Evolutionary conservation across 2,113 vertebrate genomes (phyloP), one percentile per base, ranked within the genome.

Genomic region (Cololabis saira): DNA sequence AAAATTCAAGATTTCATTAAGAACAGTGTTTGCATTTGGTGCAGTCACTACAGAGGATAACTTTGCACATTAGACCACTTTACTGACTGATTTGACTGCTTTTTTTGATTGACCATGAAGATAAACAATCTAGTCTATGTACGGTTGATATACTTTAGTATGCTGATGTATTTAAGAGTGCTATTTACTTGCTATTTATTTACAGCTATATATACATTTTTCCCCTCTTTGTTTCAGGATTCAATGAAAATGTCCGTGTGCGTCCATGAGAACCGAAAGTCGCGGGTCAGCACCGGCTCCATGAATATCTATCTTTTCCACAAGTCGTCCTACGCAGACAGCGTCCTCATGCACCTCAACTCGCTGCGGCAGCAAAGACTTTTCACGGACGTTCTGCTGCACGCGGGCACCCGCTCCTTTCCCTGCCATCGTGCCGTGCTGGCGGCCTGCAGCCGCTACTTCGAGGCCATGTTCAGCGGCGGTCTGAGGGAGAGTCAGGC

Each of bases 241-340:
- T 93, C 93, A 92, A 94, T 94, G 93, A 91, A 94, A 92, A 95
- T 95, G 94, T 95, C 94, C 22, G 93, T 95, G 85, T 93, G 91
- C 40, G 93, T 93, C 89, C 94, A 95, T 68, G 94, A 95, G 85
- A 95, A 94, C 82, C 91, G 94, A 37, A 95, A 95, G 81, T 95
- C 94, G 0, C 83, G 94, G 63, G 93, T 92, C 77, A 95, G 93
- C 91, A 92, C 93, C 0, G 92, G 87, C 65, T 92, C 92, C 4
- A 93, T 93, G 92, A 92, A 92, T 76, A 93, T 94, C 77, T 93
- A 89, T 73, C 83, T 93, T 69, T 95, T 95, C 79, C 94, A 95
- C 87, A 93, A 94, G 89, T 93, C 88, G 2, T 93, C 91, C 1
- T 95, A 95, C 17, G 93, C 94, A 0, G 87, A 87, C 87, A 92